Conservation (phyloP, 1,140 invertebrate genomes). For the Ylistrum balloti region DNA sequence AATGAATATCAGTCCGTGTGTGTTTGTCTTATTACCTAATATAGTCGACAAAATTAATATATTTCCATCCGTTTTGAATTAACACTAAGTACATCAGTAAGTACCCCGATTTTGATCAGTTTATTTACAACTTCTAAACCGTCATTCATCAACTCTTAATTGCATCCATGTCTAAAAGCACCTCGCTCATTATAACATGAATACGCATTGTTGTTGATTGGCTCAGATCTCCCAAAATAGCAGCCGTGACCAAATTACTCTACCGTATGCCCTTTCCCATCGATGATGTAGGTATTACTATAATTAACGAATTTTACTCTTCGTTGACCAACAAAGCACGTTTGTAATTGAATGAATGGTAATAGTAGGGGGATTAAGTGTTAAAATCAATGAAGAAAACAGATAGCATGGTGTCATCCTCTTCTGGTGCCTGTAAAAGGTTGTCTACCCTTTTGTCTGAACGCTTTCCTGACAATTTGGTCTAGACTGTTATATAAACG, state of each 20-base stretch:
- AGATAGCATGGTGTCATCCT: conserved; percentile 32
- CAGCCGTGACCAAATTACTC: neutral
- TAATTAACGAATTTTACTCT: conserved; percentile 26
- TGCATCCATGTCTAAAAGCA: neutral
- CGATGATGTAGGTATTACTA: conserved; percentile 28
- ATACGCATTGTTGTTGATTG: neutral
- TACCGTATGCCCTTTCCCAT: neutral
- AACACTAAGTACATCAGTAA: too few relatives aligned
- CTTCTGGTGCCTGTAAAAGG: conserved; percentile 26
- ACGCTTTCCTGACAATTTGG: neutral
- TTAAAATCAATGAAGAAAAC: conserved; percentile 40
- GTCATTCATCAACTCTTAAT: too few relatives aligned
- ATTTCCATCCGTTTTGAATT: too few relatives aligned
- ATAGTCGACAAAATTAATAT: too few relatives aligned
- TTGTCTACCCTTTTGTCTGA: neutral
- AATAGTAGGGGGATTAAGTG: neutral
- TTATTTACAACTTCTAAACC: too few relatives aligned
- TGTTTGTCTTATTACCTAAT: too few relatives aligned
- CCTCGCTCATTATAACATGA: neutral
- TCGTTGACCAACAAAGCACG: neutral
- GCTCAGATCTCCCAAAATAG: neutral
- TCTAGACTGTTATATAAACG: neutral
- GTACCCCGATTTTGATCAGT: too few relatives aligned
- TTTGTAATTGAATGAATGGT: conserved; percentile 21
- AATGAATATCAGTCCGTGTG: too few relatives aligned